Conservation (phyloP, 1,140 invertebrate genomes). For the Lineus longissimus region DNA sequence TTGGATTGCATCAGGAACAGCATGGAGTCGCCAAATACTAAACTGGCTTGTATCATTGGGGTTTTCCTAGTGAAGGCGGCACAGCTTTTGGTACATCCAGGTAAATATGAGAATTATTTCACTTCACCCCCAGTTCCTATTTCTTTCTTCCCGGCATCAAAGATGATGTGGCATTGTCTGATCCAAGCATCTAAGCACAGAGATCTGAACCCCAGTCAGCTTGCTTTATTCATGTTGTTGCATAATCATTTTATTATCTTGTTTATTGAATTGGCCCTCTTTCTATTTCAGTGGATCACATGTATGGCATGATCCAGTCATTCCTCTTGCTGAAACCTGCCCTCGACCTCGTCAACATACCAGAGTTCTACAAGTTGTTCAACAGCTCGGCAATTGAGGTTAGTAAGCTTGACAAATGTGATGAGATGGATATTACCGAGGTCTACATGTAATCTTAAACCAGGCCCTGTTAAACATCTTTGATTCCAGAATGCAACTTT, state of each 20-base stretch:
- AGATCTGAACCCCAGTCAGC: too few relatives aligned
- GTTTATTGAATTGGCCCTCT: too few relatives aligned
- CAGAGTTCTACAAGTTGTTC: constrained; percentile 71
- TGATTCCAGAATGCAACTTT: too few relatives aligned
- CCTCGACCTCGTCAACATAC: constrained; percentile 67
- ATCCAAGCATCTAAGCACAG: too few relatives aligned
- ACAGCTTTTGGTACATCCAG: constrained; percentile 63
- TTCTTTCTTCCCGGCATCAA: too few relatives aligned
- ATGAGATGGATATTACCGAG: too few relatives aligned
- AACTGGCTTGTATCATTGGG: constrained; percentile 65
- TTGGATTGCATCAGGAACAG: constrained; percentile 30
- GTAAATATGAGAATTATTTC: constrained; percentile 14
- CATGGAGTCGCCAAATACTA: constrained; percentile 56
- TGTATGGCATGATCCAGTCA: constrained; percentile 66
- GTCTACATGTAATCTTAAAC: too few relatives aligned
- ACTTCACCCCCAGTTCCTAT: too few relatives aligned
- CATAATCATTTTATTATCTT: too few relatives aligned
- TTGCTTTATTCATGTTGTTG: too few relatives aligned
- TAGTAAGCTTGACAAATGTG: constrained; percentile 1
- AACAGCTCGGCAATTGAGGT: constrained; percentile 66
- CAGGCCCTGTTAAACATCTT: too few relatives aligned
- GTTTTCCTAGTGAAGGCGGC: constrained; percentile 67
- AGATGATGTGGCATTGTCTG: too few relatives aligned
- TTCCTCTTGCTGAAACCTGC: constrained; percentile 69
- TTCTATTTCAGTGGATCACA: constrained; percentile 55